These are phyloP conservation scores for Lepilemur septentrionalis DNA, from an alignment of 2,797 vertebrate genomes.

Conservation along the genomic window DNA sequence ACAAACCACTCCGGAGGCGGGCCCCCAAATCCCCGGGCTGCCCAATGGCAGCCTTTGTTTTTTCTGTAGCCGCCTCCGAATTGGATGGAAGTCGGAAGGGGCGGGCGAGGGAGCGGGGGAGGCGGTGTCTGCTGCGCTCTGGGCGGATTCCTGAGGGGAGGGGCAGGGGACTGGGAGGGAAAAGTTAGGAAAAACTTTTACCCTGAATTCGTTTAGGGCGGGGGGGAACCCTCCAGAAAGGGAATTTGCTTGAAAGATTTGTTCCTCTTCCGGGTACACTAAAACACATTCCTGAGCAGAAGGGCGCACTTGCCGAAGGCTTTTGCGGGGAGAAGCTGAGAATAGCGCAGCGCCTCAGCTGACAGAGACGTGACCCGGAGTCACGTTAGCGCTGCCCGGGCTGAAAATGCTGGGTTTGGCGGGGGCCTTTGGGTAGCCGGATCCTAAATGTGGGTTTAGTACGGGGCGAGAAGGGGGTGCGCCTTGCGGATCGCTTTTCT, in stretches of 20 bases:
- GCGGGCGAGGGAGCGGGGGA: constrained; percentile 12
- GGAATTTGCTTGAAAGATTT: constrained; percentile 43
- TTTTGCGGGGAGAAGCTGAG: background rate
- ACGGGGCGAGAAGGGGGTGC: background rate
- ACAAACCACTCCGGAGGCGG: constrained; percentile 84
- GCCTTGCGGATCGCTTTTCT: background rate
- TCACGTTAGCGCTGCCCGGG: background rate
- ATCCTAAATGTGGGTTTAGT: background rate
- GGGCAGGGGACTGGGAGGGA: constrained; percentile 45
- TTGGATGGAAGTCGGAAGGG: constrained; percentile 83
- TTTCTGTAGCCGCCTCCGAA: constrained; percentile 82
- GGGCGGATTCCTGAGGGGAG: constrained; percentile 76
- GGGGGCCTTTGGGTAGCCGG: background rate
- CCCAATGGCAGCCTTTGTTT: constrained; percentile 91
- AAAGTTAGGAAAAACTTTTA: constrained; percentile 77
- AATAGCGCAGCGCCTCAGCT: background rate
- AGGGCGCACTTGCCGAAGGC: background rate
- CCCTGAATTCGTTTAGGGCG: constrained; percentile 16
- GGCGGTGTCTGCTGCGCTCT: constrained; percentile 63
- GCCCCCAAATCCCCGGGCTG: constrained; percentile 69
- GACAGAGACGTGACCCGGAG: background rate
- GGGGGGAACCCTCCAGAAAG: constrained; percentile 40
- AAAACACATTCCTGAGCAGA: constrained; percentile 7
- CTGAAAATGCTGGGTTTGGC: background rate
- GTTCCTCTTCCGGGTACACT: constrained; percentile 43